Conservation (phyloP, 2,113 vertebrate species). For the Laticauda laticaudata region DNA sequence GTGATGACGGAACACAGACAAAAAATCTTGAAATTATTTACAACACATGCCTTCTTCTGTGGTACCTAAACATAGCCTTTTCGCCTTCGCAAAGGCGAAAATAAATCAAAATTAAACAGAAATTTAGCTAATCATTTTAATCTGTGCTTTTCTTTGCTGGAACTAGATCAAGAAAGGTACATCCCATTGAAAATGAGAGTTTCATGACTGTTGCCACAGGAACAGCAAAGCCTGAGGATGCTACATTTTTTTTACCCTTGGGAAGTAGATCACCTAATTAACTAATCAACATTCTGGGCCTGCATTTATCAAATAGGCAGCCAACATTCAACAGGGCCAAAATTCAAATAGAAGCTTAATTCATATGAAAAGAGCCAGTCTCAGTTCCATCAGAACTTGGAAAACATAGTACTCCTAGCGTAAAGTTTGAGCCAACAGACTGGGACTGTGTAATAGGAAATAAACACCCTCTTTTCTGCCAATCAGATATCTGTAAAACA, state of each 20-base stretch:
- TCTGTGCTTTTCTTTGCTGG: conserved; percentile 3
- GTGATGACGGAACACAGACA: not conserved
- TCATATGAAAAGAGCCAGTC: conserved; percentile 32
- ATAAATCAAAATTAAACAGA: not conserved
- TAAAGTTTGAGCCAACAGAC: conserved; percentile 25
- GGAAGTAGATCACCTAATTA: conserved; percentile 59
- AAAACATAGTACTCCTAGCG: conserved; percentile 30
- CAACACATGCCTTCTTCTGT: not conserved
- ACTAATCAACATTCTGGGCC: conserved; percentile 59
- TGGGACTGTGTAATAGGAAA: conserved; percentile 31
- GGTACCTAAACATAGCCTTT: not conserved
- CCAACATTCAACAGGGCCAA: conserved; percentile 53
- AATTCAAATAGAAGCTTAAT: conserved; percentile 59
- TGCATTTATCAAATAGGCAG: conserved; percentile 57
- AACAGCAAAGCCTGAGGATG: not conserved
- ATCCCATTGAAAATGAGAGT: not conserved
- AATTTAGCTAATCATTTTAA: not conserved
- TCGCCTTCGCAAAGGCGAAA: not conserved
- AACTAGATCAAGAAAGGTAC: conserved; percentile 3
- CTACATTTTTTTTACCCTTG: conserved; percentile 53
- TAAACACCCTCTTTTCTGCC: conserved; percentile 44
- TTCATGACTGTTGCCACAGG: not conserved
- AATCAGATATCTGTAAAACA: conserved; percentile 2
- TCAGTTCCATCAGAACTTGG: conserved; percentile 47
- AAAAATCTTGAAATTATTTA: not conserved